Conservation (phyloP, 2,797 vertebrate genomes). For the Chrysolophus pictus region DNA sequence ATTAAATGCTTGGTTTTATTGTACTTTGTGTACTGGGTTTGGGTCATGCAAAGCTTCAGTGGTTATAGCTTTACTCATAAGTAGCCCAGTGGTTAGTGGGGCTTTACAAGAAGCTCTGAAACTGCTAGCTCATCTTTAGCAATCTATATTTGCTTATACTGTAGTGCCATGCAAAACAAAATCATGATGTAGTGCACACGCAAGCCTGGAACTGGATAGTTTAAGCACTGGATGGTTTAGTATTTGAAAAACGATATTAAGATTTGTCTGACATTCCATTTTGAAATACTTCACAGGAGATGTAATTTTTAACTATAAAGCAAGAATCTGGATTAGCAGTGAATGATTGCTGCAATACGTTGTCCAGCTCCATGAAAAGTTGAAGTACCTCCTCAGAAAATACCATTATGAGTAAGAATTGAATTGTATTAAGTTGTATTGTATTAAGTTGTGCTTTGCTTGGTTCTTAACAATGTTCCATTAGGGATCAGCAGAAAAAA, state of each 20-base stretch:
- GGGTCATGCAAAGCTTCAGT: neutral
- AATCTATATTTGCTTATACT: neutral
- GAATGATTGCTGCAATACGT: neutral
- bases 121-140: neutral
- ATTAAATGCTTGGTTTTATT: neutral
- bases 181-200: neutral
- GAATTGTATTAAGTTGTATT: neutral
- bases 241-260: neutral
- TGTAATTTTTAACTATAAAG: neutral
- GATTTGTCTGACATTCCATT: neutral
- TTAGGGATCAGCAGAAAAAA: neutral
- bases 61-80: neutral
- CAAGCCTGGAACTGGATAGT: neutral
- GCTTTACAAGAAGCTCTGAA: neutral
- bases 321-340: neutral
- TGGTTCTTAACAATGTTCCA: neutral
- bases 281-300: neutral
- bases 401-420: neutral
- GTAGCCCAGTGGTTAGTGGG: neutral
- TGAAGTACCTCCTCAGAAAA: neutral
- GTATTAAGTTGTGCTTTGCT: neutral
- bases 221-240: neutral
- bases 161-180: neutral
- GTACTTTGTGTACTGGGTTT: neutral
- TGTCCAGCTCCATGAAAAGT: neutral